Conservation (phyloP, 2,113 vertebrate species). For the Eulacestoma nigropectus region DNA sequence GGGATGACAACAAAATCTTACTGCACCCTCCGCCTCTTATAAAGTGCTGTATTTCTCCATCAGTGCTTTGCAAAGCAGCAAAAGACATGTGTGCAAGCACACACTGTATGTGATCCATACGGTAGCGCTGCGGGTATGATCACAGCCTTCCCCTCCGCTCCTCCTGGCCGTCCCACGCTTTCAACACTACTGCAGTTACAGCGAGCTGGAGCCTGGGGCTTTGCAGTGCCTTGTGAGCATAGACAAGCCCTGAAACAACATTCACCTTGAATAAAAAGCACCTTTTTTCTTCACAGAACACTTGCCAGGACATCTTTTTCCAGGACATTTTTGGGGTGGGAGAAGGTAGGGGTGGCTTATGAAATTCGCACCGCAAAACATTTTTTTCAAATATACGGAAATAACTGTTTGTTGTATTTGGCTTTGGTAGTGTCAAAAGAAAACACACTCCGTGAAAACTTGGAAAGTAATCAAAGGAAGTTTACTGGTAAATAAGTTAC, state of each 20-base stretch:
- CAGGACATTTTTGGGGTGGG: neutral
- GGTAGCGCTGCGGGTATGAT: neutral
- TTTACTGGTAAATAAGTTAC: neutral
- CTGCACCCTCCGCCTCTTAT: neutral
- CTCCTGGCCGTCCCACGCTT: neutral
- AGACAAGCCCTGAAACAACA: neutral
- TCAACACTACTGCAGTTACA: neutral
- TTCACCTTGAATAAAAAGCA: neutral
- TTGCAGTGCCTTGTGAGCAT: neutral
- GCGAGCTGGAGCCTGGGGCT: neutral
- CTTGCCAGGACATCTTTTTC: neutral
- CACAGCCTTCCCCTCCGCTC: neutral
- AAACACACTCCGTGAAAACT: neutral
- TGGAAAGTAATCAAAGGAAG: neutral
- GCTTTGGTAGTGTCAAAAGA: neutral
- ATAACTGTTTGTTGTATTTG: neutral
- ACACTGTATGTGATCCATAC: neutral
- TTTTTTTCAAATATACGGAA: neutral
- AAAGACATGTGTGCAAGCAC: neutral
- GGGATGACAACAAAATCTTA: slow-evolving; percentile 47
- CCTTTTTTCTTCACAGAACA: neutral
- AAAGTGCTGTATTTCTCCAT: neutral
- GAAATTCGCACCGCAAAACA: neutral
- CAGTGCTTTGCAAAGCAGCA: neutral
- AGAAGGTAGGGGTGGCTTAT: neutral